phyloP scores from a whole-genome alignment of 1,140 invertebrate species.

The Coptotermes formosanus region DNA sequence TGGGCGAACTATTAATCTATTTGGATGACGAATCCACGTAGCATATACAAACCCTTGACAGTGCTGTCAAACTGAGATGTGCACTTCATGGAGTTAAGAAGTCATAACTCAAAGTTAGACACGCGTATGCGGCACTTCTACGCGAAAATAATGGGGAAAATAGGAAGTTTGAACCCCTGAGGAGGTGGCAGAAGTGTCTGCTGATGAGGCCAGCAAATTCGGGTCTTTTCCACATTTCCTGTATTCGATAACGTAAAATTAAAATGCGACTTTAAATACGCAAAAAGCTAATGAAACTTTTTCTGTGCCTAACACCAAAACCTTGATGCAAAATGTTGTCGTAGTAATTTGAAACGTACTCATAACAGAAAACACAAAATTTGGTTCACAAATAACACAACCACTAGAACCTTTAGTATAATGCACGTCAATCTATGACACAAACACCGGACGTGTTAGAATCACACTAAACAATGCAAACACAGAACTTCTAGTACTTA shows the following conservation, averaged over 20 bases:
- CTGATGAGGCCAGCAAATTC: neutral
- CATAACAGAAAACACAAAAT: too few species aligned
- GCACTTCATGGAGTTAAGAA: neutral
- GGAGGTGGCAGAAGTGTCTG: neutral
- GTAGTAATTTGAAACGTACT: too few species aligned
- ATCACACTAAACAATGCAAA: too few species aligned
- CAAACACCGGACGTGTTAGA: too few species aligned
- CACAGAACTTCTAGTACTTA: too few species aligned
- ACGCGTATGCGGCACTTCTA: neutral
- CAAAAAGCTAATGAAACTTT: neutral
- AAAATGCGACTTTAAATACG: neutral
- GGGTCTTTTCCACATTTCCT: neutral
- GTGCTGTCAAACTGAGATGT: neutral
- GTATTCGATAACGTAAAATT: neutral
- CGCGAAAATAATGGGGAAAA: neutral
- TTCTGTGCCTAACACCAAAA: too few species aligned
- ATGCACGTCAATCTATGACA: too few species aligned
- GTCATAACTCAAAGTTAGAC: neutral
- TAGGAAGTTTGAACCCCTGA: neutral
- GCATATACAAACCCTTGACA: neutral
- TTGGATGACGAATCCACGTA: neutral
- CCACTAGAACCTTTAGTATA: too few species aligned
- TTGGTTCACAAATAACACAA: too few species aligned
- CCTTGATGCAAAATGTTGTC: too few species aligned
- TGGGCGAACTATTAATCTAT: neutral